Base-by-base conservation (phyloP, 2,888 invertebrate species). In the Oscheius onirici region DNA sequence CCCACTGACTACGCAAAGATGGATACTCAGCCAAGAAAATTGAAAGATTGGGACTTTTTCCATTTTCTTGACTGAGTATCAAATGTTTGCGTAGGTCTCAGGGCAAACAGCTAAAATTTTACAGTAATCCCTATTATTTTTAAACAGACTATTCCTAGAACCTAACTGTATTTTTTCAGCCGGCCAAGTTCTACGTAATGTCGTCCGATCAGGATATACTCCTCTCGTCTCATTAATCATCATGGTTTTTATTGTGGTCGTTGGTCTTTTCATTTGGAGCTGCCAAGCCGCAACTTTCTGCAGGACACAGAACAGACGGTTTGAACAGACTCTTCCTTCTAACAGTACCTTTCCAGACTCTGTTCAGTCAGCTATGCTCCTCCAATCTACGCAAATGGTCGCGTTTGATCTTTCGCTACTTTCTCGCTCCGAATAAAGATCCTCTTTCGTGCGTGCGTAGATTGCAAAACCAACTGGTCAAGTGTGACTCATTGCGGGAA, bases 131-230 rank as follows among this genome's bases (percentile, higher is more conserved):
- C 41, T 41, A 8, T 41, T 41, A 41, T 13, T 41, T 13, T 41
- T 13, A 10, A 41, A 10, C 41, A 10, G 10, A 10, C 41, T 41
- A 15, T 44, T 17, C 3, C 44, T 34, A 34, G 34, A 34, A 6
- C 0, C 34, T 34, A 6, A 3, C 44, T 44, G n/a, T n/a, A 10
- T n/a, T 52, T 46, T 67, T 76, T 58, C 69, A 78, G 78, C 66
- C 17, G 72, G 76, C 15, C 75, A 77, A 46, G 72, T 73, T 17
- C 49, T 80, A 24, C 43, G 71, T 51, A 70, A 66, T 43, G 71
- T 79, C n/a, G n/a, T 81, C 13, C 66, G 71, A 46, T 79, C 79
- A 55, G 76, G 79, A 26, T 83, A 81, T 65, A 75, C 74, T n/a
- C 78, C 82, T 1, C 74, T 83, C 43, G 72, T 81, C 24, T 73